Conservation (phyloP, 2,888 invertebrate species). For the Caenorhabditis macrosperma region DNA sequence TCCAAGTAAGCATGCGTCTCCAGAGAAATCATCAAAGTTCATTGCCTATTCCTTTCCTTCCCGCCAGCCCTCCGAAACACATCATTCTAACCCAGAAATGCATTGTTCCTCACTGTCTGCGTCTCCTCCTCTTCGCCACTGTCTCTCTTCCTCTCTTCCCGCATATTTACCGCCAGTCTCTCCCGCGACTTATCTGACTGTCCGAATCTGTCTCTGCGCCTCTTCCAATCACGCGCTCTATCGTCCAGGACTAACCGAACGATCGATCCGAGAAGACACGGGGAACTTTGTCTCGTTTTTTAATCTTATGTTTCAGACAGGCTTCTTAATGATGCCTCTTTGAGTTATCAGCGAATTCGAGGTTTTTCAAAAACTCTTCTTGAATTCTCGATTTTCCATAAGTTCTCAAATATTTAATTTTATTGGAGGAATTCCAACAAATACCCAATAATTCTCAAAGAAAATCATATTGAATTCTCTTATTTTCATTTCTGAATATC, state of each 20-base stretch:
- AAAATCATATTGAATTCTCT: no score
- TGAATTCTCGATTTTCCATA: no score
- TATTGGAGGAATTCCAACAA: not conserved
- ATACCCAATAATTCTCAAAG: not conserved
- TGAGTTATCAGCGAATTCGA: no score
- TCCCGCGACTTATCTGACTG: not conserved
- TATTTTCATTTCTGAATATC: no score
- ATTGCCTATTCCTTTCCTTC: no score
- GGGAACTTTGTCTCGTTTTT: no score
- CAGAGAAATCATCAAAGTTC: no score
- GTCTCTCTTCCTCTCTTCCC: constrained; percentile 2
- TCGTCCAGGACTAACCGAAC: not conserved
- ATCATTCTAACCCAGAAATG: constrained; percentile 40
- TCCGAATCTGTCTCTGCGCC: constrained; percentile 20
- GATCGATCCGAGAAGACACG: not conserved
- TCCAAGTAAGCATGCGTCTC: no score
- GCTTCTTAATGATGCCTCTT: not conserved
- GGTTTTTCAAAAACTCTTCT: not conserved
- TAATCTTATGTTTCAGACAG: not conserved
- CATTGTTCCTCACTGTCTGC: constrained; percentile 21
- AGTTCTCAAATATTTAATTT: no score
- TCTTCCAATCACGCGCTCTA: constrained; percentile 12
- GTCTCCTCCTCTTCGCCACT: constrained; percentile 15
- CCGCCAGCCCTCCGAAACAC: no score
- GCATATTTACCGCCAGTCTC: constrained; percentile 40